Evolutionary conservation across 92 coral and sea anemone species (phyloP), one percentile per base, ranked within the genome.

Genomic region (Epizoanthus stellaris): DNA sequence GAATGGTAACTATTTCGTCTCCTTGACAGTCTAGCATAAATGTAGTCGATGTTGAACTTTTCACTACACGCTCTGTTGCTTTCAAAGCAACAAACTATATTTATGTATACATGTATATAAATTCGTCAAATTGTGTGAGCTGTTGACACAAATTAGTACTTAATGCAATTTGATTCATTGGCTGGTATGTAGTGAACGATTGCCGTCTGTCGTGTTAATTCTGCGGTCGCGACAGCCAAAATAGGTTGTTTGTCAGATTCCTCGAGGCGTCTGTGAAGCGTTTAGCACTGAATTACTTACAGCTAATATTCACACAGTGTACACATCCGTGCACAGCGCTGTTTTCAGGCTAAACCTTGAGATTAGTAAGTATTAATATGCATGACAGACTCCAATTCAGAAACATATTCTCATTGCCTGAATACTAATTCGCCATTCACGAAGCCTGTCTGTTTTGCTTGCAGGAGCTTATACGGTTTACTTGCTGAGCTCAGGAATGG

Each of bases 361-460:
- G 67, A 77, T 20, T 42, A 11, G 72, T 63, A 19, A 21, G 83
- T 62, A 62, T 79, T 79, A 79, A 63, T 79, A 63, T 79, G 57
- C 83, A 79, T 62, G 83, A 63, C 25, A n/a, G 40, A 58, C 25
- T n/a, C 7, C 42, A 34, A 63, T 14, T 42, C 19, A 21, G 54
- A 79, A 64, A 59, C 82, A 30, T n/a, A 21, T 56, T 62, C 65
- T 61, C 40, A 16, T 12, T 42, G 56, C 13, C 68, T 58, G 23
- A 6, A 62, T 53, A 20, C 67, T 30, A 1, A 58, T 54, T 75
- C 45, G 23, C 52, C 13, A 38, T 62, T 43, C 17, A 47, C 54
- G 36, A 43, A 47, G 21, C 12, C 17, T 64, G 72, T 79, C 83
- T 79, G 83, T 79, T 79, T 62, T 13, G 6, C 13, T 79, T 10